Evolutionary conservation across 2,888 invertebrate species (phyloP), one percentile per base, ranked within the genome.

Genomic region (Pachliopta kotzebuea): DNA sequence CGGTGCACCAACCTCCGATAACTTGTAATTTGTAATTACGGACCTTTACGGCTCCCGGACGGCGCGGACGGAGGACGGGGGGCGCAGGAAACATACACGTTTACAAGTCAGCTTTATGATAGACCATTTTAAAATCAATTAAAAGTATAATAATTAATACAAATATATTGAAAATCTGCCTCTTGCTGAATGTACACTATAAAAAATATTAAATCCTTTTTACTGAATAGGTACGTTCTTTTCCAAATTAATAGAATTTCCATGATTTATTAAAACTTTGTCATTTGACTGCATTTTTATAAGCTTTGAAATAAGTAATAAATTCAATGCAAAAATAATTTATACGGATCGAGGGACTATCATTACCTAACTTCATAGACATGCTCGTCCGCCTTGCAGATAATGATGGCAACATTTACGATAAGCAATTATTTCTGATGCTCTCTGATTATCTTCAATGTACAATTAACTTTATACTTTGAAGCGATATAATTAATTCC

Each of bases 1-100:
- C 70, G 69, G 90, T 87, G 89, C 90, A 90, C 87, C 88, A 89
- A 90, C 90, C 90, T 89, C 57, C 82, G 79, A 88, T 86, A 88
- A 85, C 85, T 86, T 86, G 87, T 87, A 88, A 87, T 88, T 85
- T 85, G 86, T 88, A 88, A 89, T 90, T 89, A 90, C 86, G 84
- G 86, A 83, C 83, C 85, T 88, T 87, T 84, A 87, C 84, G 81
- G 85, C 84, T 81, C 81, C 81, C 81, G 78, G 81, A 79, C 80
- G 78, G 37, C 11, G 37, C 11, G 37, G 37, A 11, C 37, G 11
- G 37, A 4, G 37, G 37, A 37, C 3, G 26, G 37, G 37, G 78
- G 80, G 84, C 82, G 75, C 82, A 84, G 86, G 84, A 87, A 86
- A 85, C 83, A 80, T 77, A 82, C 79, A 80, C 80, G 79, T 83